Evolutionary conservation across 2,113 vertebrate species (phyloP), one percentile per base, ranked within the genome.

Genomic region (Oreotrochilus melanogaster): DNA sequence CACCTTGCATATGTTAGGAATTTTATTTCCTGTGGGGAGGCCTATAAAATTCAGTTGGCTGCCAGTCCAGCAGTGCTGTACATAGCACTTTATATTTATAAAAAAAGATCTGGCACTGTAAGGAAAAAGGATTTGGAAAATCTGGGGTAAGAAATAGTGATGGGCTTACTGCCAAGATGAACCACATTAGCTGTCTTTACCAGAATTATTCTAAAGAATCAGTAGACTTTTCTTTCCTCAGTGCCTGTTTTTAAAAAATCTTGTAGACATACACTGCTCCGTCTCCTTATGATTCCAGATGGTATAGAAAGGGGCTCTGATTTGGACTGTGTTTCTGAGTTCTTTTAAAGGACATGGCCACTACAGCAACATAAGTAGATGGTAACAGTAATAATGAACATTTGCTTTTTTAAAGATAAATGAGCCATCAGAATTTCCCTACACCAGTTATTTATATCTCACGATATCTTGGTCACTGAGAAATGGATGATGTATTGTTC

Each of bases 141-240:
- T 60, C 48, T 92, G 53, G 70, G 53, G 43, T 72, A 78, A 78
- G 57, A 96, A 93, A 84, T 42, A 86, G 39, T 14, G 53, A 62
- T 11, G 53, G 37, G 43, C 25, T 70, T 83, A 50, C 78, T 86
- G 71, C 75, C 86, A 86, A 92, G 54, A 23, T 54, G 78, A 90
- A 70, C 31, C 56, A 80, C 47, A 73, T 66, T 76, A 93, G 54
- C 58, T 88, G 39, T 73, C 62, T 72, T 60, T 57, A 85, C 54
- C 62, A 88, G 61, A 93, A 85, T 37, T 88, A 4, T 37, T 84
- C 21, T 50, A 28, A 61, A 70, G 83, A 95, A 93, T 94, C 84
- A 45, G 45, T 57, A 78, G 30, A 92, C 23, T 37, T 79, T 78
- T 89, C 43, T 75, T 89, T 45, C 33, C 42, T 57, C 6, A 4